phyloP scores from a whole-genome alignment of 2,888 invertebrate genomes.

The Parnassius mnemosyne region DNA sequence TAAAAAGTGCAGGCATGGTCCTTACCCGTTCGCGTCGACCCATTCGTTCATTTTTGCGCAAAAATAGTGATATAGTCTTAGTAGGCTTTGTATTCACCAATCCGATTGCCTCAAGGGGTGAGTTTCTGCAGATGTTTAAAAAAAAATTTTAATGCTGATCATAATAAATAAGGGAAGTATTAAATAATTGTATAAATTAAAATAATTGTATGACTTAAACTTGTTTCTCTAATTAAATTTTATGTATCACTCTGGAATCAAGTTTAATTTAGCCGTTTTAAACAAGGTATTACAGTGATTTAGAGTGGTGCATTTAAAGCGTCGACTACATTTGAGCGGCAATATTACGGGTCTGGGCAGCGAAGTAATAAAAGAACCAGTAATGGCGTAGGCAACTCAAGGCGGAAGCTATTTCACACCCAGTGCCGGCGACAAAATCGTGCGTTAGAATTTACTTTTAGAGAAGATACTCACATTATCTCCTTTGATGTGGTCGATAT shows the following conservation, averaged over 20 bases:
- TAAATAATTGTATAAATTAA: neutral
- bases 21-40: too few relatives aligned
- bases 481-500: too few relatives aligned
- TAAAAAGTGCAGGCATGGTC: too few relatives aligned
- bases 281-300: constrained; percentile 23
- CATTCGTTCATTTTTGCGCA: too few relatives aligned
- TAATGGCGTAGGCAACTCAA: constrained; percentile 23
- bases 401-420: constrained; percentile 25
- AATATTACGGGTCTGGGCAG: constrained; percentile 26
- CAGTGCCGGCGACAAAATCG: constrained; percentile 20
- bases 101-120: too few relatives aligned
- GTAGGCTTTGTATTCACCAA: too few relatives aligned
- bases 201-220: neutral
- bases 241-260: constrained; percentile 3
- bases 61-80: too few relatives aligned
- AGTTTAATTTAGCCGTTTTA: constrained; percentile 19
- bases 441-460: constrained; percentile 23
- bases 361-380: constrained; percentile 26
- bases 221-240: neutral
- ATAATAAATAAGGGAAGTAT: neutral
- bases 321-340: constrained; percentile 26
- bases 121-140: too few relatives aligned
- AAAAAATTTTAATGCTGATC: neutral
- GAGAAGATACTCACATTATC: constrained; percentile 7
- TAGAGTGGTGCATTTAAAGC: constrained; percentile 20